Evolutionary conservation across 2,797 vertebrate species (phyloP).

Genomic region (Bradypus variegatus): DNA sequence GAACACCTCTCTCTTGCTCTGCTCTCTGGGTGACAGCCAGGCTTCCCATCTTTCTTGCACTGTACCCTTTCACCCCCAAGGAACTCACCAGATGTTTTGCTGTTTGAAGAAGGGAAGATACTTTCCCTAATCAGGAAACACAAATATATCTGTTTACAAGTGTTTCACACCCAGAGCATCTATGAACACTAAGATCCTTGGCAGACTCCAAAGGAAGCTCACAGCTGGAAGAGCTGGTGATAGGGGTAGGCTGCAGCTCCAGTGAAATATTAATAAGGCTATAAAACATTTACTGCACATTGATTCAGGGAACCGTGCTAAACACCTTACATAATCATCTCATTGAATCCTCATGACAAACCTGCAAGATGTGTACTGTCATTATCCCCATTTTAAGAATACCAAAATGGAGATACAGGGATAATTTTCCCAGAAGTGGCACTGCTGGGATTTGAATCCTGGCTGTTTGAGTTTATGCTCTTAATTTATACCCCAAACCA

Average conservation of each 20-base stretch:
- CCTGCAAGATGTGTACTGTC: neutral
- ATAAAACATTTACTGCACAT: conserved; percentile 3
- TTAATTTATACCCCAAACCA: neutral
- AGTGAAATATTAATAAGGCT: conserved; percentile 35
- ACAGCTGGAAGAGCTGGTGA: neutral
- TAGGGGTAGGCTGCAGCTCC: neutral
- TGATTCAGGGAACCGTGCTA: neutral
- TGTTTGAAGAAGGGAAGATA: neutral
- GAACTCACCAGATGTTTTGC: neutral
- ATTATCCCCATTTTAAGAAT: neutral
- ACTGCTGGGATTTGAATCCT: neutral
- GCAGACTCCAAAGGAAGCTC: neutral
- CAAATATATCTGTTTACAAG: neutral
- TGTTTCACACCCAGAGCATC: neutral
- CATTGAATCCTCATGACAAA: neutral
- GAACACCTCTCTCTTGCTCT: neutral
- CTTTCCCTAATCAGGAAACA: neutral
- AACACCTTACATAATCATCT: neutral
- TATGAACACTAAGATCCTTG: neutral
- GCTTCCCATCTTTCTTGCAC: neutral
- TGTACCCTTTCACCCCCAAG: neutral
- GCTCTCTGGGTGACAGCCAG: neutral
- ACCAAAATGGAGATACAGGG: neutral
- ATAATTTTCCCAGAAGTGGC: neutral
- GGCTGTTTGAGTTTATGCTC: neutral